Evolutionary conservation across 2,113 vertebrate species (phyloP), one percentile per base, ranked within the genome.

Genomic region (Trematomus loennbergii): DNA sequence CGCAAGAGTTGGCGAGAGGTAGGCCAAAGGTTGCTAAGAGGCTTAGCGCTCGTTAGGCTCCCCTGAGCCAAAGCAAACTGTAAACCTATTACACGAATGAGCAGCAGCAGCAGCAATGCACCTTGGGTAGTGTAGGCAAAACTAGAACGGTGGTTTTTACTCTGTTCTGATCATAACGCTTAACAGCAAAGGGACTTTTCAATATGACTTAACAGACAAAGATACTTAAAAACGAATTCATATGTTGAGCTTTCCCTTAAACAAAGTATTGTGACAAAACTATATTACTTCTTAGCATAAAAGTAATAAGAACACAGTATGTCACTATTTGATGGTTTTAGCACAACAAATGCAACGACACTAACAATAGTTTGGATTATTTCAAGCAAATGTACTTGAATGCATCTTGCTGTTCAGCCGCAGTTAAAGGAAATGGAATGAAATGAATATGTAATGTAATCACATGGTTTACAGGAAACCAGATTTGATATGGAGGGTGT

Each of bases 71-170:
- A 33, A 12, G 50, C 69, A 59, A 75, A 64, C 68, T 66, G 53
- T 88, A 88, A 88, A 87, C 79, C 82, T 64, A 85, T 89, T 83
- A 90, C 29, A 72, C 49, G 79, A 85, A 86, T 82, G 29, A 60
- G 33, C 20, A 29, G 20, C 40, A 63, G 69, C 72, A 29, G 69
- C 72, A 29, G 17, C 40, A 16, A 57, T 48, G 85, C 52, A 78
- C 52, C 25, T 10, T 65, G 81, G 75, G 61, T 53, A 59, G 40
- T 68, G 69, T 43, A 71, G 72, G 66, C 63, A 75, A 0, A 48
- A 61, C n/a, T 0, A 6, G 6, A 53, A 15, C 52, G 45, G 46
- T 22, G 18, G 18, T 62, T 71, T 62, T 71, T 20, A 63, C 3
- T 0, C 12, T 60, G 29, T 43, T 22, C 9, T 43, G 12, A 73